Base-by-base conservation (phyloP, 2,888 invertebrate genomes). In the Eristalis tenax region DNA sequence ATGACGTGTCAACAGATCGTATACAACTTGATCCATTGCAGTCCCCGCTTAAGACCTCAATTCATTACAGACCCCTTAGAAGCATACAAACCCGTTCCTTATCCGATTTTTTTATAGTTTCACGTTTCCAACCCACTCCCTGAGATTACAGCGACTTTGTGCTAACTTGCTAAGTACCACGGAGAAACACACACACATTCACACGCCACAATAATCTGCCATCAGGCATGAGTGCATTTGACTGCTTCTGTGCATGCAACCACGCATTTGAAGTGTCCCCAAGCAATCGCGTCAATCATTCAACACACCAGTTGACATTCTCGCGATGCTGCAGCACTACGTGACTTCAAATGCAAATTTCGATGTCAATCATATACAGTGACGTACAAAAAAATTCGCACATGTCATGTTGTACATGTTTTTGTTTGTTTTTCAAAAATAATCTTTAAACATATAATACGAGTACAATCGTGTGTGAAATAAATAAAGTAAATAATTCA, bases 401-500 rank as follows among this genome's bases (percentile, higher is more conserved):
- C 43, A n/a, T 50, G 18, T 50, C 18, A 5, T 18, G 18, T 50
- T 50, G n/a, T n/a, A n/a, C n/a, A n/a, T 18, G 0, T 18, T 5
- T 18, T 65, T 10, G 6, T 22, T 18, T 5, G 2, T n/a, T 35
- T 1, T n/a, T 57, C 56, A 65, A 13, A 56, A 28, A 70, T 65
- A 28, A 70, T 65, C 32, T n/a, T 40, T 38, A 43, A 64, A 57
- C n/a, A 38, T 57, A 56, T 70, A 13, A 35, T 38, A 50, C 8
- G 32, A 32, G 32, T 32, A 32, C 43, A 65, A 57, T 64, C 23
- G 32, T 68, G 28, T 38, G 63, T 71, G 65, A 77, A 74, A 50
- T 63, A 79, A 81, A 85, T 57, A 79, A 87, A 83, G 50, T 10
- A 83, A 83, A 80, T 73, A 66, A 79, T 83, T 23, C 10, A 76